Evolutionary conservation across 2,797 vertebrate species (phyloP), one percentile per base, ranked within the genome.

Genomic region (Danio albolineatus): DNA sequence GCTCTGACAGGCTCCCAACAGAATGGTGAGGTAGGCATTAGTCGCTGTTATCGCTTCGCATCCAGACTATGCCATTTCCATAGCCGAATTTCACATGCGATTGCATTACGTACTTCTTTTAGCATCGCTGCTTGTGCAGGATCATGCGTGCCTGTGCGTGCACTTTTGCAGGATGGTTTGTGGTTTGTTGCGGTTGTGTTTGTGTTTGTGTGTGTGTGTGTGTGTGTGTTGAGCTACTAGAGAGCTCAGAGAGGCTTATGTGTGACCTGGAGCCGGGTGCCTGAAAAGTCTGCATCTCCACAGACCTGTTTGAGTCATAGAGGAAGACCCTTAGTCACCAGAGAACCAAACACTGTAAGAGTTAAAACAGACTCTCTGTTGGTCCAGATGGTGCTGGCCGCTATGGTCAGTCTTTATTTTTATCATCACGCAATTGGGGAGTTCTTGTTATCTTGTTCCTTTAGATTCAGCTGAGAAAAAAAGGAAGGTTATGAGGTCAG

Each of bases 1-100:
- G 82, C 84, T 86, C 87, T 87, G 87, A 83, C 87, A 88, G 89
- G 87, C 89, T 92, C 87, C 73, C 71, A 85, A 89, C 89, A 94
- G 86, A 91, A 95, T 95, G 95, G 94, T 95, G 93, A 94, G 94
- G 93, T 95, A 95, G 80, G 1, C 81, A 56, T 38, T 79, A 77
- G 67, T 66, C 72, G 66, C 76, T 56, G 10, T 61, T 75, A 36
- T 56, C 71, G 28, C 61, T 65, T 13, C 54, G 49, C 67, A 59
- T 19, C 21, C 10, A 5, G 69, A 76, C 73, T 70, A 39, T 73
- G 39, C 12, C 57, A 6, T 78, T 78, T 53, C 46, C 69, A 54
- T 4, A 0, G 21, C 41, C 36, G 60, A 38, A 64, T 51, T 28
- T 65, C 51, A 38, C 69, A 3, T 21, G 46, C 43, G 7, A 10